Evolutionary conservation across 2,888 invertebrate species (phyloP), one percentile per base, ranked within the genome.

Genomic region (Nomada fabriciana): DNA sequence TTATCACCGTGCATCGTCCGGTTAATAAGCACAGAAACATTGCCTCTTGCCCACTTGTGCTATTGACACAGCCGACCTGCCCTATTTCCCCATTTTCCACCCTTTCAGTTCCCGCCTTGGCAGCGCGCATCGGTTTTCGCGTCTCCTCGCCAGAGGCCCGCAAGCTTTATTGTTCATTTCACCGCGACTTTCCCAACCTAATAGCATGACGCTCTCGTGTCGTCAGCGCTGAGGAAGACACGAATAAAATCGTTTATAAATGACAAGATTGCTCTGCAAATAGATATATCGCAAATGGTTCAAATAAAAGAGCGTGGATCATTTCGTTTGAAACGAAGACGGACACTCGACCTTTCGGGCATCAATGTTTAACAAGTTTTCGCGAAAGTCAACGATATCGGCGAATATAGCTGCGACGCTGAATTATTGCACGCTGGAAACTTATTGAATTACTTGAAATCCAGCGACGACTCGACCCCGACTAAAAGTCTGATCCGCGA

Each of bases 81-180:
- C 91, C 91, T 90, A 91, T 91, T 91, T 91, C 89, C 90, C 91
- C 91, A 91, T 91, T 91, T 92, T 91, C 89, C 87, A 89, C 88
- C 89, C 89, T 87, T 84, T 76, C 76, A 78, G 64, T 77, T 76
- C 79, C 71, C 70, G 71, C 80, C 65, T 72, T 72, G 71, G 43
- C 78, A 64, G 55, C 55, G 64, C 25, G 67, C 52, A 61, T 76
- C 76, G 50, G 55, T 67, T 72, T 63, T 69, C 67, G 36, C 72
- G 29, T 80, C 52, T 61, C 61, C 76, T 29, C 50, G 59, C 61
- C 65, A 25, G 15, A 29, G n/a, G 29, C 36, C 53, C 53, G 10
- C 1, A 18, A 7, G 36, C 20, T 61, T 73, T 67, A 77, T 73
- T 55, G 60, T 73, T 61, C 60, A 7, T 67, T 77, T 77, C 55